Evolutionary conservation across 2,797 vertebrate species (phyloP).

Genomic region (Pachyuromys duprasi): DNA sequence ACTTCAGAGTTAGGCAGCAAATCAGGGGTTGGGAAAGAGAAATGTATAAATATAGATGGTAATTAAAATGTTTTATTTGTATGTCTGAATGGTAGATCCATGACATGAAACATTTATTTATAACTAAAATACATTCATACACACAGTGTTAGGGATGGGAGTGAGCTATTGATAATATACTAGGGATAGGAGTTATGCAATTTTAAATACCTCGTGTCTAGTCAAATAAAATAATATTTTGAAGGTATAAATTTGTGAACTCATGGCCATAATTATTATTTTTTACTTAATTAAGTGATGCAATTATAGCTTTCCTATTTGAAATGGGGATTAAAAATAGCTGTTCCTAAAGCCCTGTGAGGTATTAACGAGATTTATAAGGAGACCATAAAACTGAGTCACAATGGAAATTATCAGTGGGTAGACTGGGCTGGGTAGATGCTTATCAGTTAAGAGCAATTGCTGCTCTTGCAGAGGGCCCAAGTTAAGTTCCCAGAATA

Average conservation of each 20-base stretch:
- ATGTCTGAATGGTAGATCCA: no score
- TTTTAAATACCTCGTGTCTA: neutral
- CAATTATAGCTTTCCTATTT: neutral
- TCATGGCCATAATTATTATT: neutral
- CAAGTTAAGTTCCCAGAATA: neutral
- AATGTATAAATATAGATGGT: neutral
- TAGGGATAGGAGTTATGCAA: neutral
- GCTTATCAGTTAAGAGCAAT: neutral
- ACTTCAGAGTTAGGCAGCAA: neutral
- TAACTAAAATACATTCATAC: neutral
- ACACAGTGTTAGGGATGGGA: neutral
- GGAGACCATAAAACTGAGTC: neutral
- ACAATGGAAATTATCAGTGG: neutral
- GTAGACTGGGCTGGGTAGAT: neutral
- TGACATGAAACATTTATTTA: neutral
- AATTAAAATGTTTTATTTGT: neutral
- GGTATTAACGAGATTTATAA: neutral
- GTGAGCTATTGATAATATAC: neutral
- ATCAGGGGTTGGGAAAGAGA: neutral
- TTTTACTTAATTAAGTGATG: slow-evolving; percentile 18
- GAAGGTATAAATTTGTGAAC: slow-evolving; percentile 24
- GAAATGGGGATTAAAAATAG: neutral
- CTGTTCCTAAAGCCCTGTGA: neutral
- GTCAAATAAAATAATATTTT: neutral
- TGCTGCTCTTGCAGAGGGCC: neutral